These are phyloP conservation scores for Hyphantria cunea DNA, from an alignment of 1,140 invertebrate genomes.

Conservation along the genomic window DNA sequence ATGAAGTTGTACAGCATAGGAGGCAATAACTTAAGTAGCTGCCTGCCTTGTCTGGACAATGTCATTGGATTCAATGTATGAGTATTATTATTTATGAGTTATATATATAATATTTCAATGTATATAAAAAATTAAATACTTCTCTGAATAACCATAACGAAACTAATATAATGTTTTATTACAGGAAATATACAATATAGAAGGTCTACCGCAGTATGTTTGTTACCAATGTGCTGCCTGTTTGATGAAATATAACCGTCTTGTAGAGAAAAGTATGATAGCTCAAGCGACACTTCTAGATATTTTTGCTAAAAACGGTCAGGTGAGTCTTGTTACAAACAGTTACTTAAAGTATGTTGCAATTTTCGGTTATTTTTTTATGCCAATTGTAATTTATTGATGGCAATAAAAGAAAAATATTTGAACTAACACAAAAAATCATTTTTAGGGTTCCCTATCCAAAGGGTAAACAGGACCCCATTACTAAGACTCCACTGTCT, in stretches of 20 bases:
- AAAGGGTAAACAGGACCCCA: too few relatives aligned
- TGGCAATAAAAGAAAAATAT: too few relatives aligned
- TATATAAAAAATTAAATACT: too few relatives aligned
- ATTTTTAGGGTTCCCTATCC: too few relatives aligned
- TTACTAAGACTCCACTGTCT: too few relatives aligned
- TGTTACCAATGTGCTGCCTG: slow-evolving; percentile 35
- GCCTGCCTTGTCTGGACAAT: slow-evolving; percentile 18
- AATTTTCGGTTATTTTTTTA: too few relatives aligned
- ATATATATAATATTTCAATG: too few relatives aligned
- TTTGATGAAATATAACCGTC: slow-evolving; percentile 27
- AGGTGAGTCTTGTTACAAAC: slow-evolving; percentile 24
- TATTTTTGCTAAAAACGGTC: slow-evolving; percentile 37
- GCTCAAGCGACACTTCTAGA: slow-evolving; percentile 35
- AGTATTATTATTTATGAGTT: too few relatives aligned
- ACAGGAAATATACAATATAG: slow-evolving; percentile 31
- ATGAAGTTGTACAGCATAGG: slow-evolving; percentile 29
- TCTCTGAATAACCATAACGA: too few relatives aligned
- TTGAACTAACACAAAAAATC: too few relatives aligned
- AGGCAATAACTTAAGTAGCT: slow-evolving; percentile 17
- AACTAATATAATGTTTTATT: slow-evolving; percentile 15
- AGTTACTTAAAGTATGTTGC: background rate
- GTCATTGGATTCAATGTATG: slow-evolving; percentile 34
- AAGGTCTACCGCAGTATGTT: slow-evolving; percentile 38
- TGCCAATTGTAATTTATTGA: too few relatives aligned
- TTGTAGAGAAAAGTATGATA: slow-evolving; percentile 36